These are phyloP conservation scores for Hylaea fasciaria DNA, from an alignment of 2,888 invertebrate species.

Conservation along the genomic window DNA sequence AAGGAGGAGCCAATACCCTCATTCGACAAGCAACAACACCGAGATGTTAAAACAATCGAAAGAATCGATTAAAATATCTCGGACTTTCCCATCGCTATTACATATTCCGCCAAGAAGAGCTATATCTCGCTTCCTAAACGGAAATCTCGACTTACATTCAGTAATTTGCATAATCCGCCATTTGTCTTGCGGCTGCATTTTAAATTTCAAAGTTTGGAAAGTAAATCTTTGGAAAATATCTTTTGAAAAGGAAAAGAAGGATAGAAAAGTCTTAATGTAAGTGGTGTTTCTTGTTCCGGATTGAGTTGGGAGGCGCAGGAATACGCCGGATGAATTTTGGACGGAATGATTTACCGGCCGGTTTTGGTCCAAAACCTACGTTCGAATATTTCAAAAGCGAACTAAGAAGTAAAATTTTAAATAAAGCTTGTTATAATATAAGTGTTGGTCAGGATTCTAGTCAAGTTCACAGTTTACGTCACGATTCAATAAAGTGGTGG, in stretches of 20 bases:
- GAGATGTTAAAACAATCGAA: slow-evolving; percentile 13
- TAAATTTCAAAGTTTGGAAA: slow-evolving; percentile 19
- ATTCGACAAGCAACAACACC: too few species aligned
- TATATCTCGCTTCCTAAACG: slow-evolving; percentile 4
- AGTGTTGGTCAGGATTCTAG: too few species aligned
- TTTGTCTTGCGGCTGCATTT: slow-evolving; percentile 20
- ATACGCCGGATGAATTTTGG: slow-evolving; percentile 7
- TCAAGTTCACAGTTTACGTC: too few species aligned
- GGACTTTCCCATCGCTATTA: slow-evolving; percentile 11
- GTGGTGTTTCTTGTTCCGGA: slow-evolving; percentile 26
- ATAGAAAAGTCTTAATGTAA: slow-evolving; percentile 40
- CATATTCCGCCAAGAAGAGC: slow-evolving; percentile 20
- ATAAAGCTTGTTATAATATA: too few species aligned
- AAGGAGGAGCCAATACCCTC: too few species aligned
- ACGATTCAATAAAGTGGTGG: too few species aligned
- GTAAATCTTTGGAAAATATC: slow-evolving; percentile 30
- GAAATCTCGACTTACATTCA: slow-evolving; percentile 8
- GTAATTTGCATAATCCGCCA: slow-evolving; percentile 24
- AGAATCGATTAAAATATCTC: slow-evolving; percentile 13
- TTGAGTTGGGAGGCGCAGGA: background rate
- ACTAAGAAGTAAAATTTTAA: too few species aligned
- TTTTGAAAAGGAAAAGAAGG: slow-evolving; percentile 28
- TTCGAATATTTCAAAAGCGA: too few species aligned
- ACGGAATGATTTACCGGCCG: background rate
- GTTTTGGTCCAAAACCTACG: too few species aligned